Evolutionary conservation across 2,888 invertebrate species (phyloP), one percentile per base, ranked within the genome.

Genomic region (Caenorhabditis parvicauda): DNA sequence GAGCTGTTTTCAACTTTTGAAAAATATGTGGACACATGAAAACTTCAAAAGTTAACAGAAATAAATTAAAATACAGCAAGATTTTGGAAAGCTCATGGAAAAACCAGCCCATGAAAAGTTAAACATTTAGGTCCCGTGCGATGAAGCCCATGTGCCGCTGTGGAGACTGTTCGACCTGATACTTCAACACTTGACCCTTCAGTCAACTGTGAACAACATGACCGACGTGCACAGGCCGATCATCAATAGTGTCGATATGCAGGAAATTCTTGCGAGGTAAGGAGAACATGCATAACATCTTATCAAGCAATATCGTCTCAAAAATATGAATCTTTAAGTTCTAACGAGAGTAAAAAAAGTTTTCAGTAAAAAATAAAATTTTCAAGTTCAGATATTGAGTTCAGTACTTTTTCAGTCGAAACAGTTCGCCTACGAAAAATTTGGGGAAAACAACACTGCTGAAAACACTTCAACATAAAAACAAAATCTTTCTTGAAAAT

Each of bases 111-210:
- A 35, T 35, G 12, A 41, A 41, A 41, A 17, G 17, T 41, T n/a
- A n/a, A n/a, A n/a, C n/a, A n/a, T n/a, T 38, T 17, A 66, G 66
- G 74, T 83, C 82, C 17, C 83, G 89, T 90, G 90, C 83, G 91
- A 91, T 74, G 89, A 89, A 82, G 90, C 89, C 66, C 88, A 90
- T 82, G 88, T 90, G 0, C 92, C 92, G 78, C 90, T 93, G 82
- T 96, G 95, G 94, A 83, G 92, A 32, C 86, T 96, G 53, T 88
- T 95, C 81, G 95, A 95, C 83, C 88, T 94, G 63, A 89, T 96
- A 59, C 88, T 90, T 21, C 95, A 96, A 82, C 95, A 96, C 48
- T 51, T 76, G 37, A 73, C 74, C 12, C 62, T 77, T 12, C 73
- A 78, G 60, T 63, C 67, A 17, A 72, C 74, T 14, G 65, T 77